A percentile compares a stretch with the other conserved stretches of the same genome.
phyloP scores from a whole-genome alignment of 2,888 invertebrate species.

The Dasysyrphus albostriatus region DNA sequence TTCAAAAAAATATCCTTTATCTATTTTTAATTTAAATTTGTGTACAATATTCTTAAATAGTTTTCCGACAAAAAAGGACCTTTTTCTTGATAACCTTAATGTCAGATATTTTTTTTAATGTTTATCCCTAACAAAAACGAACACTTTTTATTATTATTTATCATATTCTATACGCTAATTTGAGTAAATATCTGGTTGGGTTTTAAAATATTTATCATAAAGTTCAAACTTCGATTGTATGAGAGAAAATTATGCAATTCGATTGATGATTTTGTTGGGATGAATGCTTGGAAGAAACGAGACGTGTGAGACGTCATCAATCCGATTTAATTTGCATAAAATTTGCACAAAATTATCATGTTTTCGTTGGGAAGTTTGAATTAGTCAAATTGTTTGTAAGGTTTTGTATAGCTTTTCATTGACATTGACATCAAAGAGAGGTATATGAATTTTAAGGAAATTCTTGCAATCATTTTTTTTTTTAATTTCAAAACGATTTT shows the following conservation, averaged over 20 bases:
- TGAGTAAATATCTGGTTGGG: constrained; percentile 18
- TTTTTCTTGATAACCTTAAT: too few species aligned
- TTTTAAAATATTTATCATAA: not conserved
- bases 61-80: too few species aligned
- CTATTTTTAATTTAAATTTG: too few species aligned
- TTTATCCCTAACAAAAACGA: too few species aligned
- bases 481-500: constrained; percentile 38
- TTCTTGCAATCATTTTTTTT: constrained; percentile 29
- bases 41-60: too few species aligned
- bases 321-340: constrained; percentile 54
- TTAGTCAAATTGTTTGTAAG: constrained; percentile 48
- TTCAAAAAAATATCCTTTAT: too few species aligned
- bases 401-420: constrained; percentile 19
- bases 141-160: not conserved
- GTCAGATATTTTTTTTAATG: too few species aligned
- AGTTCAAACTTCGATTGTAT: constrained; percentile 20
- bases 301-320: not conserved
- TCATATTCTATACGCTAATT: constrained; percentile 36
- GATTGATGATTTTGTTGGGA: too few species aligned
- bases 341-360: constrained; percentile 65
- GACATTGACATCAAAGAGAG: constrained; percentile 50
- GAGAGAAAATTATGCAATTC: not conserved
- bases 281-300: too few species aligned
- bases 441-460: constrained; percentile 7
- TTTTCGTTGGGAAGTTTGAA: constrained; percentile 26